A percentile compares a stretch with the other conserved stretches of the same genome.
Conservation (phyloP, 2,888 invertebrate genomes). For the Lottia scabra region DNA sequence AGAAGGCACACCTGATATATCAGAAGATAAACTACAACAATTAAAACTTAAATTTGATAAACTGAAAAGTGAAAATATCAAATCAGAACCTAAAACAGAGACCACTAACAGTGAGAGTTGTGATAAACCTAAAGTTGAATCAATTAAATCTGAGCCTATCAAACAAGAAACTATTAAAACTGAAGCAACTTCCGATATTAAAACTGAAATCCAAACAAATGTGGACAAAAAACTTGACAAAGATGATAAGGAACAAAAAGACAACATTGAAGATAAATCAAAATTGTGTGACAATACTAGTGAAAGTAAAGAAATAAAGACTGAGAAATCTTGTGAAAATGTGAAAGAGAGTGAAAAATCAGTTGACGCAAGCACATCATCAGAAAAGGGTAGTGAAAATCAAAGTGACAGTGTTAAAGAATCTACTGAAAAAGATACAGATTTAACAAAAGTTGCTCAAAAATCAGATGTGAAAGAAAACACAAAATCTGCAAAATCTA, state of each 20-base stretch:
- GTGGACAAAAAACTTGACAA: conserved; percentile 26
- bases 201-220: conserved; percentile 70
- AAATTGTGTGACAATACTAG: too few species aligned
- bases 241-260: conserved; percentile 19
- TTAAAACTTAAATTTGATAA: conserved; percentile 39
- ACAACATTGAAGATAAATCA: conserved; percentile 22
- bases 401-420: conserved; percentile 3
- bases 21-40: conserved; percentile 31
- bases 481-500: not conserved
- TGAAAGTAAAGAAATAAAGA: conserved; percentile 30
- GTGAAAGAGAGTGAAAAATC: conserved; percentile 32
- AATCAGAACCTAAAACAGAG: conserved; percentile 72
- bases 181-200: not conserved
- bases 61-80: conserved; percentile 33
- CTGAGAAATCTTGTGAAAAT: conserved; percentile 35
- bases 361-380: not conserved
- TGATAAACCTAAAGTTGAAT: conserved; percentile 77
- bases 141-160: conserved; percentile 68
- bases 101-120: conserved; percentile 81
- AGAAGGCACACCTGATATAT: conserved; percentile 34
- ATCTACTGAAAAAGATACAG: not conserved
- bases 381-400: conserved; percentile 8
- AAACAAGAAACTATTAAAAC: not conserved
- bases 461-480: not conserved
- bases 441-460: not conserved